Evolutionary conservation across 2,113 vertebrate genomes (phyloP).

Genomic region (Gallinago jamesoni): DNA sequence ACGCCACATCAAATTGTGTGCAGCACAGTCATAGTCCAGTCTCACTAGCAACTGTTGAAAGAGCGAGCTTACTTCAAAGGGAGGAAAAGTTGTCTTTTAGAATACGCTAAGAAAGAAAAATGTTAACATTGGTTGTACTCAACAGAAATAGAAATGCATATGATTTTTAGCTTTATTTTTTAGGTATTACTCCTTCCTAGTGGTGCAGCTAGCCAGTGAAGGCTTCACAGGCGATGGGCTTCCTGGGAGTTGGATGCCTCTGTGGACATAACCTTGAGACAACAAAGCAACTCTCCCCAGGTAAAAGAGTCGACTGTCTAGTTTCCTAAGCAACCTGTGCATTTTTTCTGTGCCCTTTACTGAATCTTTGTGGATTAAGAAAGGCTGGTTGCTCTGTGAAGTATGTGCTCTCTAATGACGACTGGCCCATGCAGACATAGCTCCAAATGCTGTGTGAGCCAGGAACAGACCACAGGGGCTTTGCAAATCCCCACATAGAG

Average conservation of each 20-base stretch:
- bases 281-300: neutral
- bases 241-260: neutral
- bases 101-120: neutral
- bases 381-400: conserved; percentile 48
- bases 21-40: neutral
- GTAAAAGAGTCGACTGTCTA: neutral
- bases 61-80: neutral
- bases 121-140: neutral
- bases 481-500: conserved; percentile 63
- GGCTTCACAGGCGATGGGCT: neutral
- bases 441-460: conserved; percentile 13
- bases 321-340: neutral
- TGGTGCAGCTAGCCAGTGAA: neutral
- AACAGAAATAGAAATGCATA: neutral
- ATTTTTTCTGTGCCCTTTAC: conserved; percentile 31
- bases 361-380: conserved; percentile 48
- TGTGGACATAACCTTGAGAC: neutral
- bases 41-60: neutral
- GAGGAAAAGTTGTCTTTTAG: neutral
- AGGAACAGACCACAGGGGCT: neutral
- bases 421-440: conserved; percentile 16
- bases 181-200: neutral
- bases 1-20: neutral
- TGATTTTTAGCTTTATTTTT: neutral
- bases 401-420: conserved; percentile 37